phyloP scores from a whole-genome alignment of 2,888 invertebrate species.

The Anoncus sp. region DNA sequence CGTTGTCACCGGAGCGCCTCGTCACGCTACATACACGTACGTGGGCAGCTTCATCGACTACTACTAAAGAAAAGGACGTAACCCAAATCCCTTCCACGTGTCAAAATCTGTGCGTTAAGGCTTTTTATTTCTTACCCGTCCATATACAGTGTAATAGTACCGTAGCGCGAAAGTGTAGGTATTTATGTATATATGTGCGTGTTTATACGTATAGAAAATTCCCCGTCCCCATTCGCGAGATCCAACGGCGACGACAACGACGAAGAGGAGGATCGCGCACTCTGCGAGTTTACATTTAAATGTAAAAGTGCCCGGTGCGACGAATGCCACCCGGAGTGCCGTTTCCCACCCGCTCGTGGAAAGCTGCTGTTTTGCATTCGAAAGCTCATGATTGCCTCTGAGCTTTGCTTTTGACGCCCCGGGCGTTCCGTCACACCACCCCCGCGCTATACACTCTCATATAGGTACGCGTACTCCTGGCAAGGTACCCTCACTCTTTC shows the following conservation, averaged over 20 bases:
- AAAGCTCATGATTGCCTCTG: conserved; percentile 83
- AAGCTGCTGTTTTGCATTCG: conserved; percentile 83
- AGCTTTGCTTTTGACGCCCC: conserved; percentile 82
- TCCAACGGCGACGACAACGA: conserved; percentile 58
- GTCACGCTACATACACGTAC: conserved; percentile 41
- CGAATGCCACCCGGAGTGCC: conserved; percentile 64
- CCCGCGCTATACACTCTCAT: conserved; percentile 22
- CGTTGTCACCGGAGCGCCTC: conserved; percentile 50
- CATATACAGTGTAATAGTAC: conserved; percentile 4
- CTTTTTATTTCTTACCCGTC: neutral
- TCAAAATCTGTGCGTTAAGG: neutral
- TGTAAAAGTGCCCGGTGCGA: conserved; percentile 81
- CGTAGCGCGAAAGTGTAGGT: neutral
- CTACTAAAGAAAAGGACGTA: conserved; percentile 6
- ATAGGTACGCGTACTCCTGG: conserved; percentile 4
- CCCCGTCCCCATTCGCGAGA: conserved; percentile 42
- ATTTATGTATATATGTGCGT: conserved; percentile 27
- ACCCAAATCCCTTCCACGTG: neutral
- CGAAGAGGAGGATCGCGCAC: conserved; percentile 73
- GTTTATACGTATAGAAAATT: conserved; percentile 14
- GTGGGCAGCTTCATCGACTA: conserved; percentile 13
- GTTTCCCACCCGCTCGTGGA: conserved; percentile 71
- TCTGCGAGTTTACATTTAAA: conserved; percentile 83
- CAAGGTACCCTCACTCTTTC: neutral
- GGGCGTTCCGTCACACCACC: conserved; percentile 62